Evolutionary conservation across 1,140 invertebrate species (phyloP).

Genomic region (Calosoma granatense): DNA sequence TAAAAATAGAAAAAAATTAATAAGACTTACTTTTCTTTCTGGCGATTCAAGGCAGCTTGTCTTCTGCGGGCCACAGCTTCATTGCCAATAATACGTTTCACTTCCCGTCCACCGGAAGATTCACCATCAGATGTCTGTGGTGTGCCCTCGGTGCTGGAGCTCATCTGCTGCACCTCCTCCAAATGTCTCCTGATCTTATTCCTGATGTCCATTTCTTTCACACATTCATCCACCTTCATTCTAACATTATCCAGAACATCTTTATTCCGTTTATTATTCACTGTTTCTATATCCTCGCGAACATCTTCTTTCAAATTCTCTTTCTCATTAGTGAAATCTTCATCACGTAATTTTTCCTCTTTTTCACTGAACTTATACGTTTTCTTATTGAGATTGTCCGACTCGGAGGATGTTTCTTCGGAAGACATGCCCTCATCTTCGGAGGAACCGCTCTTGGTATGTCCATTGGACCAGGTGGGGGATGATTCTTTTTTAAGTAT

Average conservation of each 20-base stretch:
- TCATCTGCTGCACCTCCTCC: conserved; percentile 15
- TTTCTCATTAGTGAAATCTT: conserved; percentile 1
- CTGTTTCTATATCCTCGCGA: not conserved
- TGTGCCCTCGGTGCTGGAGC: conserved; percentile 12
- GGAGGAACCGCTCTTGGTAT: conserved; percentile 40
- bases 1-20: not conserved
- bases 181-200: conserved; percentile 1
- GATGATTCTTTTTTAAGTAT: not conserved
- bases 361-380: not conserved
- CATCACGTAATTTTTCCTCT: not conserved
- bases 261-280: not conserved
- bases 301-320: not conserved
- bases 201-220: not conserved
- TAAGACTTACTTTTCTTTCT: conserved; percentile 3
- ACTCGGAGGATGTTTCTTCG: conserved; percentile 32
- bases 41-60: conserved; percentile 15
- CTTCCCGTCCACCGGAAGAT: conserved; percentile 48
- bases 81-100: conserved; percentile 45
- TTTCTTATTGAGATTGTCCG: conserved; percentile 19
- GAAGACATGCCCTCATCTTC: conserved; percentile 37
- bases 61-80: conserved; percentile 36
- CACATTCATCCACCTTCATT: not conserved
- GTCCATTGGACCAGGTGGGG: conserved; percentile 32
- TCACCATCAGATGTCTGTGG: conserved; percentile 42
- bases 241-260: not conserved